phyloP scores from a whole-genome alignment of 2,888 invertebrate genomes.

The Spodoptera picta region DNA sequence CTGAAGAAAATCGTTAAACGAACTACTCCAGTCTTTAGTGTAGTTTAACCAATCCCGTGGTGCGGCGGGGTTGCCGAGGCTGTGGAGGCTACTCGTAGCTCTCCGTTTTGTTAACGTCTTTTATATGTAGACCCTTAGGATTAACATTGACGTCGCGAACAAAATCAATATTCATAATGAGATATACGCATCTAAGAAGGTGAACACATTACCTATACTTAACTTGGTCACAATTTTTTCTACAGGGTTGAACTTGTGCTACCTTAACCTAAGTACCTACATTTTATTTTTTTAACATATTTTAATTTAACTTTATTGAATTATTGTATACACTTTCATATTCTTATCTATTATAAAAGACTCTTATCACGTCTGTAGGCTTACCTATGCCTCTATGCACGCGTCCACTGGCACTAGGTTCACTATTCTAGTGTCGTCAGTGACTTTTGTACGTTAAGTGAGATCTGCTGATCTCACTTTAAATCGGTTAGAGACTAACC shows the following conservation, averaged over 20 bases:
- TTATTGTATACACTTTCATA: no score
- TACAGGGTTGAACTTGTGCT: conserved; percentile 62
- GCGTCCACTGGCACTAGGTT: no score
- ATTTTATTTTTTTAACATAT: no score
- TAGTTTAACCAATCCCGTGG: conserved; percentile 80
- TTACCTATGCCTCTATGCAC: no score
- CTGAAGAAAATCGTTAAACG: conserved; percentile 88
- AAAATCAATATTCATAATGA: conserved; percentile 87
- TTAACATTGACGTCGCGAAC: conserved; percentile 74
- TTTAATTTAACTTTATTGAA: no score
- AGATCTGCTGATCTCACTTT: no score
- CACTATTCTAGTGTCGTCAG: no score
- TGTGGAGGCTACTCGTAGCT: conserved; percentile 83
- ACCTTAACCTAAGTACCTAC: no score
- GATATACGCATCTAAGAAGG: conserved; percentile 82
- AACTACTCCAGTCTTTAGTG: conserved; percentile 88
- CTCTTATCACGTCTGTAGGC: no score
- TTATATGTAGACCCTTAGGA: conserved; percentile 77
- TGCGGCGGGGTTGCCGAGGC: conserved; percentile 77
- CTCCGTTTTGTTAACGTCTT: conserved; percentile 63
- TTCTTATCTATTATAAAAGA: neutral
- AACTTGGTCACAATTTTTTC: conserved; percentile 51
- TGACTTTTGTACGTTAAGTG: no score
- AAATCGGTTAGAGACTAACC: no score
- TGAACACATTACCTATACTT: conserved; percentile 73